phyloP scores from a whole-genome alignment of 2,797 vertebrate species.

The Sebastes iracundus region DNA sequence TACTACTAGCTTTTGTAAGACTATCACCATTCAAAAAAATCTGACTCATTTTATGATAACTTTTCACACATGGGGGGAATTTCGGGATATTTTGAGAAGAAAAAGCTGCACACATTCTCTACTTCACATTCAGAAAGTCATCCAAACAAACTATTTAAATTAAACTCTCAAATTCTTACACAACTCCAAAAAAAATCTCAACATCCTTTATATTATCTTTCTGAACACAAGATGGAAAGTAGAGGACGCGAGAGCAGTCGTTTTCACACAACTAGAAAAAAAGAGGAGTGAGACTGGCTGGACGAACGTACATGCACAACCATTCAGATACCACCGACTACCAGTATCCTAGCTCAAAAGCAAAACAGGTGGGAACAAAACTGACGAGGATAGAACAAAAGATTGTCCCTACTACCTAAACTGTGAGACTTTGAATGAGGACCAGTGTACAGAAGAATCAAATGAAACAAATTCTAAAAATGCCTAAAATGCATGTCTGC shows the following conservation, averaged over 20 bases:
- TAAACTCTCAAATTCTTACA: conserved; percentile 82
- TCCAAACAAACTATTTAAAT: conserved; percentile 72
- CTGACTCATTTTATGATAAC: conserved; percentile 83
- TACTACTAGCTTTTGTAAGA: conserved; percentile 82
- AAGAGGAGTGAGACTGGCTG: conserved; percentile 87
- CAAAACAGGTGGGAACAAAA: conserved; percentile 79
- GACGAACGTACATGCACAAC: conserved; percentile 94
- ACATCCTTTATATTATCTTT: conserved; percentile 77
- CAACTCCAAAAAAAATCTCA: conserved; percentile 76
- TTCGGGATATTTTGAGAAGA: conserved; percentile 70
- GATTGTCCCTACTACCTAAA: conserved; percentile 83
- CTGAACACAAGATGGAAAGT: conserved; percentile 79
- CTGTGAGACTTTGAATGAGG: conserved; percentile 87
- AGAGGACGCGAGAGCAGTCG: conserved; percentile 73
- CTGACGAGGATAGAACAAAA: conserved; percentile 72
- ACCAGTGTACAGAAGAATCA: conserved; percentile 88
- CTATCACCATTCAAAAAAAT: conserved; percentile 79
- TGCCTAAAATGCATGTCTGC: conserved; percentile 80
- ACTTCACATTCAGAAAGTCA: conserved; percentile 88
- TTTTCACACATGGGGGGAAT: conserved; percentile 81
- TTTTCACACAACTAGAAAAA: conserved; percentile 83
- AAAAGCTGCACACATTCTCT: conserved; percentile 86
- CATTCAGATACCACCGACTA: conserved; percentile 91
- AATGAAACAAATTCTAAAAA: conserved; percentile 89
- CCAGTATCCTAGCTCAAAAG: conserved; percentile 88